Percentiles rank a stretch among this genome's conserved stretches.
Evolutionary conservation across 2,113 vertebrate genomes (phyloP).

Genomic region (Addax nasomaculatus): DNA sequence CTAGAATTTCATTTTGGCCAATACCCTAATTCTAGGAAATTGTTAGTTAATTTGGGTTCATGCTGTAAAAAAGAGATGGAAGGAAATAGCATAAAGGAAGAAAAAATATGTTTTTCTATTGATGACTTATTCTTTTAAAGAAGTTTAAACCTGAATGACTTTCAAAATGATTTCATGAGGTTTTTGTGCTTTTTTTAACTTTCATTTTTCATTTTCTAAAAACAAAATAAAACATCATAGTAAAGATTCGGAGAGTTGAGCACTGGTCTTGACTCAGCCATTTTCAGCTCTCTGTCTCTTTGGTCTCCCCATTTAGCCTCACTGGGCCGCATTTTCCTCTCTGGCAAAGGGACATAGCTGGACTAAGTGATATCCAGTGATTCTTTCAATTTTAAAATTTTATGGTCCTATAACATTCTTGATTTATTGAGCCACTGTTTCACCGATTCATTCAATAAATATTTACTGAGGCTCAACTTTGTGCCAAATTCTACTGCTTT

Average conservation of each 20-base stretch:
- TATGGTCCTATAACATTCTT: background rate
- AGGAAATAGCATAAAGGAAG: background rate
- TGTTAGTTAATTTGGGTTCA: background rate
- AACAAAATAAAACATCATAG: background rate
- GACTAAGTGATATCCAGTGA: background rate
- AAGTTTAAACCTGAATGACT: background rate
- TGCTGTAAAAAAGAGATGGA: background rate
- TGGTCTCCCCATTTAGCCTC: too few relatives aligned
- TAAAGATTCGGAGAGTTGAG: background rate
- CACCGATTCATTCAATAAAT: conserved; percentile 7
- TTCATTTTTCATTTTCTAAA: background rate
- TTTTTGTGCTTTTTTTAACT: background rate
- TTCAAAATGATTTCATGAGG: background rate
- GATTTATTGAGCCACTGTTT: background rate
- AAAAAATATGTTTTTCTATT: background rate
- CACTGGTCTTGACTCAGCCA: background rate
- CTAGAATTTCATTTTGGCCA: background rate
- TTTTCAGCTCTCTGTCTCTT: background rate
- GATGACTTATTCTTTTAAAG: background rate
- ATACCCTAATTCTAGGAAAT: background rate
- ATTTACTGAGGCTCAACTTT: conserved; percentile 6
- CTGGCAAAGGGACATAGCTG: background rate
- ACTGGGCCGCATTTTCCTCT: background rate
- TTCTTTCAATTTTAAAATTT: background rate
- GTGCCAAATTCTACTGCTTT: background rate